Evolutionary conservation across 2,888 invertebrate genomes (phyloP).

Genomic region (Lutraria lutraria): DNA sequence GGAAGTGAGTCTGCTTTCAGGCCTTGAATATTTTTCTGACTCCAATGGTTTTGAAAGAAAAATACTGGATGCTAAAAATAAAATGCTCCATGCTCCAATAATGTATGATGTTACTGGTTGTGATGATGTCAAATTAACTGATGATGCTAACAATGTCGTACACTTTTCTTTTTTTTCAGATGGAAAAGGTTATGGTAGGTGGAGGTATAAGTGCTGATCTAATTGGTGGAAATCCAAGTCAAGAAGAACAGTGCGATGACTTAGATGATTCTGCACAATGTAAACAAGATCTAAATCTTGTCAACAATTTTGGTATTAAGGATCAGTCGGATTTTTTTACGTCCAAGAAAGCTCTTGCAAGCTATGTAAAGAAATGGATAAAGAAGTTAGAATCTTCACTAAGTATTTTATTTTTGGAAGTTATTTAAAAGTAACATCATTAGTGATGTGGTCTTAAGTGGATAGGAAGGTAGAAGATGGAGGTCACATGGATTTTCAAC

Average conservation of each 20-base stretch:
- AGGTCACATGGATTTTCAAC: no score
- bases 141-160: neutral
- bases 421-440: neutral
- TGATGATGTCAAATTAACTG: no score
- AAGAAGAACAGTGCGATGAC: conserved; percentile 30
- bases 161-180: neutral
- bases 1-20: no score
- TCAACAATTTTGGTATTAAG: neutral
- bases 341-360: conserved; percentile 18
- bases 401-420: neutral
- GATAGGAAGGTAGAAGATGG: no score
- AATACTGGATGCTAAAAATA: no score
- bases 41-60: no score
- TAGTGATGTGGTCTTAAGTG: no score
- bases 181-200: neutral
- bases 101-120: no score
- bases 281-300: conserved; percentile 30
- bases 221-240: conserved; percentile 41
- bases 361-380: conserved; percentile 33
- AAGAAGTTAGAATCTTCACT: conserved; percentile 34
- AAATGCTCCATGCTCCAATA: no score
- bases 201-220: conserved; percentile 31
- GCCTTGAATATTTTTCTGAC: no score
- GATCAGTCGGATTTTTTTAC: conserved; percentile 26
- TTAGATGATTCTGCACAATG: neutral